Conservation (phyloP, 2,797 vertebrate species). For the Oryzias sinensis region DNA sequence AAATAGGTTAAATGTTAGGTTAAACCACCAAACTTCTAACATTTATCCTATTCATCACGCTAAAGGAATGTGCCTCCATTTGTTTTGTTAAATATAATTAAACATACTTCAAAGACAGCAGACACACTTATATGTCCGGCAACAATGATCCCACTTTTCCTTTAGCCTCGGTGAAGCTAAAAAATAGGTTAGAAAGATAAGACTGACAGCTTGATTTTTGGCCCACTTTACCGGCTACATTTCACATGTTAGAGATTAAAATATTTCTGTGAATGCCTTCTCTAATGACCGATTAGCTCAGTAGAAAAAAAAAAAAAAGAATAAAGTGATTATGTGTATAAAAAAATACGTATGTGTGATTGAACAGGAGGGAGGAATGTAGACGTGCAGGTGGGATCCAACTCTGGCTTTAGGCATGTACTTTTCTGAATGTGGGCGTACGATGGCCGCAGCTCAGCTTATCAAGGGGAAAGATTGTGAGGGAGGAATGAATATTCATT, state of each 20-base stretch:
- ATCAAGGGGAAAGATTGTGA: neutral
- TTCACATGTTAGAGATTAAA: neutral
- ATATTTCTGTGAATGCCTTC: neutral
- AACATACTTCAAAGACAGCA: conserved; percentile 12
- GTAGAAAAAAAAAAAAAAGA: neutral
- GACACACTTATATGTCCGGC: neutral
- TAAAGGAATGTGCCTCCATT: conserved; percentile 2
- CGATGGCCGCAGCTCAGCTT: conserved; percentile 1
- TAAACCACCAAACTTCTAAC: too few species aligned
- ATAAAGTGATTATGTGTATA: neutral
- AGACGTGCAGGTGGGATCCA: neutral
- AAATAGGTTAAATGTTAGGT: too few species aligned
- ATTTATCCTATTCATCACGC: neutral
- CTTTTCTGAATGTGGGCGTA: neutral
- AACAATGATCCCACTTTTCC: conserved; percentile 20
- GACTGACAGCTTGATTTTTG: neutral
- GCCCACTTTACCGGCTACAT: neutral
- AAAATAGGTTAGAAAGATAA: conserved; percentile 11
- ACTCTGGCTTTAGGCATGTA: conserved; percentile 12
- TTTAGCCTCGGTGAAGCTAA: neutral
- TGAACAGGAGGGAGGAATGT: neutral
- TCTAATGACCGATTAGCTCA: neutral
- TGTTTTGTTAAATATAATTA: neutral
- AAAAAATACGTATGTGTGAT: neutral
- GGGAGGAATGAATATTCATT: neutral